Conservation (phyloP, 2,113 vertebrate genomes). For the Cygnus buccinator region DNA sequence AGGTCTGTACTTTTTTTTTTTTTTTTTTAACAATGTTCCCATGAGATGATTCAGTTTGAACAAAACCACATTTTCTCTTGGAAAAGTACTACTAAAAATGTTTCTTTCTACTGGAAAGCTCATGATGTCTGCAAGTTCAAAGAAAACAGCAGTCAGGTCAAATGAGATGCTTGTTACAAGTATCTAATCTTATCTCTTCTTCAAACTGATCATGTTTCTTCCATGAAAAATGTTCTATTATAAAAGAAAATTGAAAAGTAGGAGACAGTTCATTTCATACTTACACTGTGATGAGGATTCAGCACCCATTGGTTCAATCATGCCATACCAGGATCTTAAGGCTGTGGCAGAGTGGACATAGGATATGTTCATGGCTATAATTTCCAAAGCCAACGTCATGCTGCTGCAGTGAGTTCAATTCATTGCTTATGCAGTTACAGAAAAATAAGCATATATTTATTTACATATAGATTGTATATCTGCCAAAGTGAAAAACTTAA, state of each 20-base stretch:
- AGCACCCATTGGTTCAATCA: not conserved
- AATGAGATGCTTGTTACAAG: not conserved
- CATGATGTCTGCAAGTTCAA: not conserved
- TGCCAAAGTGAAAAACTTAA: conserved; percentile 43
- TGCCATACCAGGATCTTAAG: not conserved
- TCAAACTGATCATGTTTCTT: not conserved
- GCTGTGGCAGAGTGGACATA: not conserved
- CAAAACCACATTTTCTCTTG: not conserved
- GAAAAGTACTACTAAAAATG: not conserved
- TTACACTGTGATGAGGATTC: not conserved
- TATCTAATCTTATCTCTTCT: not conserved
- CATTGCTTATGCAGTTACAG: not conserved
- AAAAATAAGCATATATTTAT: conserved; percentile 46
- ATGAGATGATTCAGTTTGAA: not conserved
- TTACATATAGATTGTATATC: conserved; percentile 67
- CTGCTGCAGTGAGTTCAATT: conserved; percentile 19
- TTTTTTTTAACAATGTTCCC: not conserved
- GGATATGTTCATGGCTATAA: not conserved
- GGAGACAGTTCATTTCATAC: not conserved
- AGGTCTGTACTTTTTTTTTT: not conserved
- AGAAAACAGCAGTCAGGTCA: conserved; percentile 9
- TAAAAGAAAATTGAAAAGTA: conserved; percentile 9
- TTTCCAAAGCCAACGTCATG: not conserved
- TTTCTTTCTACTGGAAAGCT: not conserved
- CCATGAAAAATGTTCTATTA: conserved; percentile 1